Conservation (phyloP, 2,888 invertebrate genomes). For the Sarcophaga caerulescens region DNA sequence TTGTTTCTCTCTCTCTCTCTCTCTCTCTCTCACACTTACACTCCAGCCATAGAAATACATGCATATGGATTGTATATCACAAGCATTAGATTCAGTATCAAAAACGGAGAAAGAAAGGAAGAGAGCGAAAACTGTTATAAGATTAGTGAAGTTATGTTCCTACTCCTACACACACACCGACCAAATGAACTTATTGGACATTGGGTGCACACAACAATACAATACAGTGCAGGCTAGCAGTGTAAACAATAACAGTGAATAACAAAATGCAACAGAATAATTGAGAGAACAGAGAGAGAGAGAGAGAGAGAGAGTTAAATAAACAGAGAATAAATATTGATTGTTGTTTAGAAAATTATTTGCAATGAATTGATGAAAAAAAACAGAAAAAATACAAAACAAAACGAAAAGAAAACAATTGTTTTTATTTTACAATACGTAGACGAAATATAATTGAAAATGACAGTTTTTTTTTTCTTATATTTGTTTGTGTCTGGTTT, state of each 20-base stretch:
- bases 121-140: not conserved
- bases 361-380: constrained; percentile 57
- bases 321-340: constrained; percentile 60
- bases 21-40: not conserved
- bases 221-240: not conserved
- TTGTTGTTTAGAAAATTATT: constrained; percentile 62
- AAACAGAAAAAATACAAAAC: not conserved
- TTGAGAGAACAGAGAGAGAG: not conserved
- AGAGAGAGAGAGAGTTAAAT: constrained; percentile 30
- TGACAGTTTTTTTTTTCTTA: constrained; percentile 31
- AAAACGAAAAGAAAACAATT: too few relatives aligned
- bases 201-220: too few relatives aligned
- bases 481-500: constrained; percentile 16
- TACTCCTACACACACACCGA: not conserved
- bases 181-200: not conserved
- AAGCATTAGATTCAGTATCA: too few relatives aligned
- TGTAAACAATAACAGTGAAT: not conserved
- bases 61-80: not conserved
- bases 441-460: constrained; percentile 48
- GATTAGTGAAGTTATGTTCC: not conserved
- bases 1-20: not conserved
- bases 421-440: not conserved
- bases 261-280: not conserved
- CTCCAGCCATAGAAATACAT: not conserved
- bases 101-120: not conserved